These are phyloP conservation scores for Neodiprion lecontei DNA, from an alignment of 1,140 invertebrate species.

Conservation along the genomic window DNA sequence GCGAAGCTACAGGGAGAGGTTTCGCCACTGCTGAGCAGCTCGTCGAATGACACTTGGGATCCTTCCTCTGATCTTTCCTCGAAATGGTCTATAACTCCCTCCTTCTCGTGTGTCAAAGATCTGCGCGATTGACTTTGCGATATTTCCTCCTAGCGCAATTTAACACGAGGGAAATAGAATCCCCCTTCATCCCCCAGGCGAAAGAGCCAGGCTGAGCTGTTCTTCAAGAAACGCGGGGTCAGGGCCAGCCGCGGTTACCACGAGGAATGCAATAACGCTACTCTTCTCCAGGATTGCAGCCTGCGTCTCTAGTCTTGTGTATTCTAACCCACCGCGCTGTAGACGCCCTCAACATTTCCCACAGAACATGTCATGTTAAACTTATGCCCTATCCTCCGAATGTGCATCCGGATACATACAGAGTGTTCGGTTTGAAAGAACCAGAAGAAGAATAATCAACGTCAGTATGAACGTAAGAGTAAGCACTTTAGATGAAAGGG, in stretches of 20 bases:
- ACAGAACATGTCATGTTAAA: background rate
- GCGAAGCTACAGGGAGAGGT: too few relatives aligned
- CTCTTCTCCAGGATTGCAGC: background rate
- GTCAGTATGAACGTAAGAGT: too few relatives aligned
- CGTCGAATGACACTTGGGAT: too few relatives aligned
- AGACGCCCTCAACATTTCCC: too few relatives aligned
- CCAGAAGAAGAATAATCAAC: too few relatives aligned
- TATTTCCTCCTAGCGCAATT: background rate
- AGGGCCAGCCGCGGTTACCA: background rate
- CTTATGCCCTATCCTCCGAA: background rate
- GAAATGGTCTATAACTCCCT: too few relatives aligned
- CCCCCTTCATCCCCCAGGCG: background rate
- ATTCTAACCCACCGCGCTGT: background rate
- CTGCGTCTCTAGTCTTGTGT: conserved; percentile 2
- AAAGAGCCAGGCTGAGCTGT: background rate
- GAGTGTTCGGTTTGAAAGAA: too few relatives aligned
- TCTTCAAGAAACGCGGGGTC: background rate
- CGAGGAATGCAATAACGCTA: background rate
- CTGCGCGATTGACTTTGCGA: background rate
- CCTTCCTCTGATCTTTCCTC: too few relatives aligned
- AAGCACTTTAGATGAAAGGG: too few relatives aligned
- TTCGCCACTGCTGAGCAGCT: too few relatives aligned
- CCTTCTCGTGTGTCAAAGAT: background rate
- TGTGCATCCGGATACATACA: too few relatives aligned
- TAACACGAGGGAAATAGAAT: background rate